Percentiles rank a stretch among this genome's conserved stretches.
These are phyloP conservation scores for Cyprinodon tularosa DNA, from an alignment of 2,113 vertebrate species.

Conservation along the genomic window DNA sequence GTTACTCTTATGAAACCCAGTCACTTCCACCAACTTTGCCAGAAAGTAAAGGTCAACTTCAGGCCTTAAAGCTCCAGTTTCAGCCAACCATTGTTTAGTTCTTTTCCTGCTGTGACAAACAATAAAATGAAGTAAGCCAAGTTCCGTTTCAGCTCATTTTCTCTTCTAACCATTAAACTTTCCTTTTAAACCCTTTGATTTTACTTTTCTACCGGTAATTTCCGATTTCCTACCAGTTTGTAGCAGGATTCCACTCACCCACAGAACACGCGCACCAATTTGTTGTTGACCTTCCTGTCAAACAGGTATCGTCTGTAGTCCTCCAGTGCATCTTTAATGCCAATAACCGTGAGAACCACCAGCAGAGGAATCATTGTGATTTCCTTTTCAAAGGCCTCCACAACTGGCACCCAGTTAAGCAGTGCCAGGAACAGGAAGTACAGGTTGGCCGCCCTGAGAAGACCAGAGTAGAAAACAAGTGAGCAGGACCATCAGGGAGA, in stretches of 20 bases:
- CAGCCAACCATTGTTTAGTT: no score
- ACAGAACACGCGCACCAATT: slow-evolving; percentile 85
- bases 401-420: slow-evolving; percentile 96
- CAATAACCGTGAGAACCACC: slow-evolving; percentile 90
- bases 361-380: slow-evolving; percentile 95
- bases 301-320: slow-evolving; percentile 92
- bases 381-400: slow-evolving; percentile 97
- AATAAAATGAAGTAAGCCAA: background rate
- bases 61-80: background rate
- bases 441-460: slow-evolving; percentile 90
- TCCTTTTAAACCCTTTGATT: background rate
- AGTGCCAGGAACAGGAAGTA: slow-evolving; percentile 95
- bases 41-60: no score
- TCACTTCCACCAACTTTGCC: background rate
- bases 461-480: background rate
- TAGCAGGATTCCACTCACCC: slow-evolving; percentile 78
- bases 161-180: background rate
- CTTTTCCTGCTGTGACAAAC: background rate
- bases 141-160: background rate
- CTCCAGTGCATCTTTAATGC: slow-evolving; percentile 93
- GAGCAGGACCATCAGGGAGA: background rate
- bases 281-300: slow-evolving; percentile 92
- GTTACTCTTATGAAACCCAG: background rate
- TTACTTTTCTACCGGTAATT: no score
- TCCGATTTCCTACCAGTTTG: no score